Evolutionary conservation across 2,797 vertebrate genomes (phyloP).

Genomic region (Artibeus lituratus): DNA sequence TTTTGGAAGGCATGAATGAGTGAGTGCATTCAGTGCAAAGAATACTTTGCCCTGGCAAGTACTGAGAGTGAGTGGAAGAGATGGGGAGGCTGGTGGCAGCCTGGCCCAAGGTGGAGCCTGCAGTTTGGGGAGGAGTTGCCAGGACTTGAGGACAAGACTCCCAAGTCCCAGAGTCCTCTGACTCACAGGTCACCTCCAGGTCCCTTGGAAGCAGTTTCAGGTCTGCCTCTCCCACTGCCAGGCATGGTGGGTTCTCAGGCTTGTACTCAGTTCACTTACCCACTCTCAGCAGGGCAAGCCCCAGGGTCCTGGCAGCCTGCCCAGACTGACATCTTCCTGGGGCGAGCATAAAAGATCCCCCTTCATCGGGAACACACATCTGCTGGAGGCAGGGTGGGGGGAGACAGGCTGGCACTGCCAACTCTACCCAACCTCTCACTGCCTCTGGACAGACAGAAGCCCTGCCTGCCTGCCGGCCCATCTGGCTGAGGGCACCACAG

Average conservation of each 20-base stretch:
- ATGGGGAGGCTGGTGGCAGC: neutral
- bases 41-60: neutral
- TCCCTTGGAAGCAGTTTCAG: neutral
- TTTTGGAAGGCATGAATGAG: neutral
- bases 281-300: neutral
- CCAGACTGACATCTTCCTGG: conserved; percentile 58
- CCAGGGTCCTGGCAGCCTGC: conserved; percentile 35
- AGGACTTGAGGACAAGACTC: neutral
- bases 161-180: neutral
- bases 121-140: too few relatives aligned
- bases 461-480: neutral
- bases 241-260: neutral
- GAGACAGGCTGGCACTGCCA: conserved; percentile 46
- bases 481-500: neutral
- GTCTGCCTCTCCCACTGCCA: neutral
- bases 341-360: conserved; percentile 61
- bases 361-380: conserved; percentile 58
- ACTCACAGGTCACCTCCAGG: neutral
- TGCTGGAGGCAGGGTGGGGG: neutral
- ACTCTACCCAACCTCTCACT: neutral
- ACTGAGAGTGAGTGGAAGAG: neutral
- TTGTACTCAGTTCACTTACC: neutral
- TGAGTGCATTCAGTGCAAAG: neutral
- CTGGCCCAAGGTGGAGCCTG: neutral
- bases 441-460: neutral